These are phyloP conservation scores for Tetragonula carbonaria DNA, from an alignment of 2,888 invertebrate species.

Conservation along the genomic window DNA sequence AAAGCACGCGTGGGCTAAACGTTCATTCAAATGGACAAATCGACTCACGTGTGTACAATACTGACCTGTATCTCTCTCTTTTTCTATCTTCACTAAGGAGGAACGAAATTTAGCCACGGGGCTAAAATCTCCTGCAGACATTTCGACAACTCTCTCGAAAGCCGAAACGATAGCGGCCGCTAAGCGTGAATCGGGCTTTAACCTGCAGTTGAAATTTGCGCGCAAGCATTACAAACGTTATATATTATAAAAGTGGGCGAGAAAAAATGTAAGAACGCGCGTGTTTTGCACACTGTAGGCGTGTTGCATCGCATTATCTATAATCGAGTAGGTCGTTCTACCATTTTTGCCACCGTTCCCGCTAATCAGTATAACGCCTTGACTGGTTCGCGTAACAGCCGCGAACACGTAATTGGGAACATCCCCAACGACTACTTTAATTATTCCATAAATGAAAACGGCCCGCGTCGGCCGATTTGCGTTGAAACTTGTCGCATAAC, in stretches of 20 bases:
- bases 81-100: no score
- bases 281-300: neutral
- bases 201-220: neutral
- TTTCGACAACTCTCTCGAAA: no score
- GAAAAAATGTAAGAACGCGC: neutral
- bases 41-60: no score
- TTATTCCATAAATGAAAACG: constrained; percentile 29
- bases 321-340: constrained; percentile 23
- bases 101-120: no score
- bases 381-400: constrained; percentile 29
- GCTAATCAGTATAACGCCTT: constrained; percentile 44
- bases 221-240: neutral
- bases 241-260: neutral
- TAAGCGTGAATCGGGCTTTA: no score
- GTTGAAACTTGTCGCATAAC: constrained; percentile 4
- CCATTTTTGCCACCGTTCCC: constrained; percentile 18
- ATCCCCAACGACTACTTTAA: constrained; percentile 17
- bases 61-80: no score
- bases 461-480: neutral
- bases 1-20: no score
- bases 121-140: no score
- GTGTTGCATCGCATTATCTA: constrained; percentile 8
- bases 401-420: constrained; percentile 4
- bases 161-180: no score
- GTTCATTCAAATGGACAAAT: no score